These are phyloP conservation scores for Riptortus pedestris DNA, from an alignment of 1,140 invertebrate genomes.

Conservation along the genomic window DNA sequence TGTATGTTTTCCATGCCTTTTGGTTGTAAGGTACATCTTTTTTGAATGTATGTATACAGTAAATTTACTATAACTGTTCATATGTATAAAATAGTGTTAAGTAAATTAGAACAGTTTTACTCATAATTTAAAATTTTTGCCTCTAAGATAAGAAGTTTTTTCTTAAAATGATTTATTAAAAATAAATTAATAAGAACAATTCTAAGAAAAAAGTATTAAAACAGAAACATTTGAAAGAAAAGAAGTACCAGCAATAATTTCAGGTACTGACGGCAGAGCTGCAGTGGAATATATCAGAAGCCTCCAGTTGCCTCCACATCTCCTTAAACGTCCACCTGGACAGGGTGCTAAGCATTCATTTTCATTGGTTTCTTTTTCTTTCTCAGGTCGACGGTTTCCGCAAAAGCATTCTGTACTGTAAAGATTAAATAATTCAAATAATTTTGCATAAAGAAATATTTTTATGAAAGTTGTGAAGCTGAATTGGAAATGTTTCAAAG, in stretches of 20 bases:
- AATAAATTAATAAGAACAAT: no score
- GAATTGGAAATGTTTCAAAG: background rate
- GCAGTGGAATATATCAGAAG: slow-evolving; percentile 28
- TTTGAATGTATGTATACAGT: no score
- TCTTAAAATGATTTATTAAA: no score
- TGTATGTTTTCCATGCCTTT: no score
- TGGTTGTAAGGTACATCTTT: no score
- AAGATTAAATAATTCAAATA: background rate
- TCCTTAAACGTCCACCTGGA: slow-evolving; percentile 26
- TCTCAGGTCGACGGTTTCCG: slow-evolving; percentile 22
- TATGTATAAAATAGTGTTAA: no score
- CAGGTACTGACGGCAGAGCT: background rate
- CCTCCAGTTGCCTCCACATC: slow-evolving; percentile 31
- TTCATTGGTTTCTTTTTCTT: slow-evolving; percentile 21
- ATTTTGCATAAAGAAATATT: background rate
- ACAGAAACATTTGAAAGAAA: no score
- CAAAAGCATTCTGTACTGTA: slow-evolving; percentile 30
- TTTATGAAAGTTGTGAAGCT: background rate
- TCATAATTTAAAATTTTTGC: no score
- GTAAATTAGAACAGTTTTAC: no score
- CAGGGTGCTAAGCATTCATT: slow-evolving; percentile 29
- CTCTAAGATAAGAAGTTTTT: no score
- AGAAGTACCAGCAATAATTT: background rate
- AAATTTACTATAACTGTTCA: no score
- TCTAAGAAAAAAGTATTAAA: no score